Percentiles rank a stretch among this genome's conserved stretches.
Evolutionary conservation across 2,797 vertebrate genomes (phyloP).

Genomic region (Betta splendens): DNA sequence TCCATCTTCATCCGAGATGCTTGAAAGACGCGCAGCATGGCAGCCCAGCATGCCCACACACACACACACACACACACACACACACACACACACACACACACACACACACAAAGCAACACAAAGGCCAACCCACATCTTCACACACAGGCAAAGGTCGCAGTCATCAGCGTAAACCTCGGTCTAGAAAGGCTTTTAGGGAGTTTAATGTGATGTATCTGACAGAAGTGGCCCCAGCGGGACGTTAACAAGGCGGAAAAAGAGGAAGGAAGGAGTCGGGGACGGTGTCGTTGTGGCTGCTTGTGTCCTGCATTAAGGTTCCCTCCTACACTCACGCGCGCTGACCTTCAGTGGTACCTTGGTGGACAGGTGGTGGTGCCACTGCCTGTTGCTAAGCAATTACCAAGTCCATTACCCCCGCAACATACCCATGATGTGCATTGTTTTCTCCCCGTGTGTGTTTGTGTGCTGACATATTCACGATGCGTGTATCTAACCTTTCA

Average conservation of each 20-base stretch:
- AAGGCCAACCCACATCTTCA: neutral
- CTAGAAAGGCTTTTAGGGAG: conserved; percentile 3
- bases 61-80: conserved; percentile 8
- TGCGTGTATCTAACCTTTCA: conserved; percentile 19
- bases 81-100: conserved; percentile 7
- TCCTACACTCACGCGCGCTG: conserved; percentile 38
- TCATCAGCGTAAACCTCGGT: conserved; percentile 11
- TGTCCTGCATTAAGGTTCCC: conserved; percentile 11
- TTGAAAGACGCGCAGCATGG: conserved; percentile 35
- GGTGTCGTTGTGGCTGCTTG: conserved; percentile 21
- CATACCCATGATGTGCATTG: conserved; percentile 53
- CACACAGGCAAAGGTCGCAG: conserved; percentile 3
- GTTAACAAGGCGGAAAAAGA: conserved; percentile 16
- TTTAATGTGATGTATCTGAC: conserved; percentile 24
- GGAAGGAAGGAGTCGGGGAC: conserved; percentile 18
- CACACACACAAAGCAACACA: conserved; percentile 3
- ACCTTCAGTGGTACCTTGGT: conserved; percentile 70
- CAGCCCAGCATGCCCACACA: conserved; percentile 14
- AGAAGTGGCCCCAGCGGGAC: conserved; percentile 1
- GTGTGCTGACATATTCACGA: neutral
- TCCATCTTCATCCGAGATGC: conserved; percentile 34
- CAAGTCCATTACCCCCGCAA: conserved; percentile 73
- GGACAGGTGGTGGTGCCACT: conserved; percentile 69
- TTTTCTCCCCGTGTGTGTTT: conserved; percentile 21
- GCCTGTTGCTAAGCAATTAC: conserved; percentile 80